Evolutionary conservation across 1,140 invertebrate species (phyloP).

Genomic region (Charaxes varanes): DNA sequence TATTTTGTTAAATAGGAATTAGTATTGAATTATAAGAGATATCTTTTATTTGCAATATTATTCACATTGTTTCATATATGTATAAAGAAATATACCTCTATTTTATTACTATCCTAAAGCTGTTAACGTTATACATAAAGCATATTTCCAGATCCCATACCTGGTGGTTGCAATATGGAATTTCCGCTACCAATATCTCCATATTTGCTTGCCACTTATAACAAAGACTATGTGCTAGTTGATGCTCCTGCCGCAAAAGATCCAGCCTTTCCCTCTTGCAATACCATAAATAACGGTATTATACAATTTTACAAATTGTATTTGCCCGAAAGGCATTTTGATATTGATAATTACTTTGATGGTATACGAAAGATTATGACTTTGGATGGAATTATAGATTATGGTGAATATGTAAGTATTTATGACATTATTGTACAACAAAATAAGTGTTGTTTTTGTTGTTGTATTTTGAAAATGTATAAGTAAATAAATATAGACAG

Average conservation of each 20-base stretch:
- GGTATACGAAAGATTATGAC: conserved; percentile 78
- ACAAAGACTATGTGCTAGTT: conserved; percentile 73
- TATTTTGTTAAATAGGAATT: no score
- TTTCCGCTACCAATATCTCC: conserved; percentile 79
- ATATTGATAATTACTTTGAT: conserved; percentile 76
- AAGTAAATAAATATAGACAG: no score
- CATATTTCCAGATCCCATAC: conserved; percentile 79
- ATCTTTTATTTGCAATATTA: no score
- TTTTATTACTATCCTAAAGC: not conserved
- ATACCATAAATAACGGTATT: conserved; percentile 50
- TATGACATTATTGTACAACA: not conserved
- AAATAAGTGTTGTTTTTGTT: not conserved
- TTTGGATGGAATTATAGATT: conserved; percentile 70
- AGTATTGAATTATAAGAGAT: no score
- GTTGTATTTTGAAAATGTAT: no score
- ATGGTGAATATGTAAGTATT: conserved; percentile 76
- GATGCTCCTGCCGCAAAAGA: conserved; percentile 76
- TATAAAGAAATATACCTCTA: not conserved
- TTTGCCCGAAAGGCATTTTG: conserved; percentile 75
- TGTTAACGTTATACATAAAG: not conserved
- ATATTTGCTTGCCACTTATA: conserved; percentile 74
- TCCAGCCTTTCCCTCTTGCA: conserved; percentile 26
- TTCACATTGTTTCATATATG: no score
- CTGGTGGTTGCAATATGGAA: conserved; percentile 86
- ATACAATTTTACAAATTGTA: conserved; percentile 80